These are phyloP conservation scores for Herminia tarsipennalis DNA, from an alignment of 2,888 invertebrate species.

Conservation along the genomic window DNA sequence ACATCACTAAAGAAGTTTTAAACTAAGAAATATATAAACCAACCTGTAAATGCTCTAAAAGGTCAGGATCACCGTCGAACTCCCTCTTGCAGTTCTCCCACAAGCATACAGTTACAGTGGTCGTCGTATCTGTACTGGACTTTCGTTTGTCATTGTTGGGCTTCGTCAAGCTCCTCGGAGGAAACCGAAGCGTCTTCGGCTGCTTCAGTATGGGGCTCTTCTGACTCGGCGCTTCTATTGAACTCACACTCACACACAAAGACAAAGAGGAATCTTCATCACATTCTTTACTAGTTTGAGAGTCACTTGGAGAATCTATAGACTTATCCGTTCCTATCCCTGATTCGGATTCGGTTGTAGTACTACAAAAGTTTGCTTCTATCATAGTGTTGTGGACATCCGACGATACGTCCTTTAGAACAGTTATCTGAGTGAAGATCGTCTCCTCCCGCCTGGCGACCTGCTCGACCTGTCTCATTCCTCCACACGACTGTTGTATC, in stretches of 20 bases:
- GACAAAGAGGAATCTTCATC: slow-evolving; percentile 80
- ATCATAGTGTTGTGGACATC: slow-evolving; percentile 76
- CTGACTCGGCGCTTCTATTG: slow-evolving; percentile 73
- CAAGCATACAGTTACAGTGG: slow-evolving; percentile 87
- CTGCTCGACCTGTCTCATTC: slow-evolving; percentile 68
- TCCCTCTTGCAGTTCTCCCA: slow-evolving; percentile 94
- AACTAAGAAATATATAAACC: too few relatives aligned
- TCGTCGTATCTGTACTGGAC: slow-evolving; percentile 76
- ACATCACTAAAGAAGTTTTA: too few relatives aligned
- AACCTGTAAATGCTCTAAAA: slow-evolving; percentile 95
- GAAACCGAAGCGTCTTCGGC: slow-evolving; percentile 93
- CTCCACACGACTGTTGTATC: slow-evolving; percentile 49
- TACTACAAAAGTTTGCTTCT: slow-evolving; percentile 75
- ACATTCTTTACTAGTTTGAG: slow-evolving; percentile 78
- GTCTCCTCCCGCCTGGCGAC: slow-evolving; percentile 75
- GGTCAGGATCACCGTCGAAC: slow-evolving; percentile 92
- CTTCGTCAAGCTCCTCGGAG: slow-evolving; percentile 83
- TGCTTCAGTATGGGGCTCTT: slow-evolving; percentile 92
- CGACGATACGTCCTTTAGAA: slow-evolving; percentile 77
- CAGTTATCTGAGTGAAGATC: slow-evolving; percentile 79
- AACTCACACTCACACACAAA: slow-evolving; percentile 75
- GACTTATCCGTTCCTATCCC: slow-evolving; percentile 81
- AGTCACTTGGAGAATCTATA: slow-evolving; percentile 79
- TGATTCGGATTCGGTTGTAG: slow-evolving; percentile 77
- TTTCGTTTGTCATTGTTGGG: slow-evolving; percentile 63